Percentiles rank a stretch among this genome's conserved stretches.
Evolutionary conservation across 2,888 invertebrate species (phyloP).

Genomic region (Drosophila pseudotalamancana): DNA sequence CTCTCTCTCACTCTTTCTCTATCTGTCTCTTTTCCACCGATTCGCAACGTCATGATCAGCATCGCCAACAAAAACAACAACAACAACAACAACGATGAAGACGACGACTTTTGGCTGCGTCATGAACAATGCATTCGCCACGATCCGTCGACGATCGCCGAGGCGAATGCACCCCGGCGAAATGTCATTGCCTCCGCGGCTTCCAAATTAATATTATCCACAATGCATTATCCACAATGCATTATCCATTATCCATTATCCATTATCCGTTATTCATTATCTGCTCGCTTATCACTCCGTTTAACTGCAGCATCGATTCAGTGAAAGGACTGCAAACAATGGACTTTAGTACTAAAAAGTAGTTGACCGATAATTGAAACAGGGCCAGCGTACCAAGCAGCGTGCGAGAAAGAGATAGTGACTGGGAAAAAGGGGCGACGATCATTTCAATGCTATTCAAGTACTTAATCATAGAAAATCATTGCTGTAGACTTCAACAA

Average conservation of each 20-base stretch:
- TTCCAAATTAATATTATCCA: too few relatives aligned
- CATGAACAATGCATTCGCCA: conserved; percentile 52
- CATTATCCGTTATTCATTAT: too few relatives aligned
- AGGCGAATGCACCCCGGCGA: conserved; percentile 68
- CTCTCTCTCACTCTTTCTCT: not conserved
- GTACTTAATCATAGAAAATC: conserved; percentile 1
- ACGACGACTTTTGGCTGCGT: conserved; percentile 36
- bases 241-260: too few relatives aligned
- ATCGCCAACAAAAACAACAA: not conserved
- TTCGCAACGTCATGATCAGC: conserved; percentile 55
- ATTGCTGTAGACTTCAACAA: not conserved
- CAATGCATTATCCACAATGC: too few relatives aligned
- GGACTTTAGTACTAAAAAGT: conserved; percentile 39
- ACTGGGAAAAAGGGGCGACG: not conserved
- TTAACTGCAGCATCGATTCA: conserved; percentile 1
- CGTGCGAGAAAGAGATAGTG: not conserved
- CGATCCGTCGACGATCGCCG: conserved; percentile 9
- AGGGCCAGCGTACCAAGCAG: conserved; percentile 14
- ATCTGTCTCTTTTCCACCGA: not conserved
- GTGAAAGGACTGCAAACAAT: conserved; percentile 4
- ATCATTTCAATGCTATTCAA: not conserved
- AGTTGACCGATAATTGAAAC: conserved; percentile 57
- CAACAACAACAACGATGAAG: not conserved
- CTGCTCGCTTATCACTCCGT: conserved; percentile 45
- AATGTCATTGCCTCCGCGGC: conserved; percentile 68